A percentile compares a stretch with the other conserved stretches of the same genome.
These are phyloP conservation scores for Phylloscopus trochiloides DNA, from an alignment of 2,113 vertebrate species.

Conservation along the genomic window DNA sequence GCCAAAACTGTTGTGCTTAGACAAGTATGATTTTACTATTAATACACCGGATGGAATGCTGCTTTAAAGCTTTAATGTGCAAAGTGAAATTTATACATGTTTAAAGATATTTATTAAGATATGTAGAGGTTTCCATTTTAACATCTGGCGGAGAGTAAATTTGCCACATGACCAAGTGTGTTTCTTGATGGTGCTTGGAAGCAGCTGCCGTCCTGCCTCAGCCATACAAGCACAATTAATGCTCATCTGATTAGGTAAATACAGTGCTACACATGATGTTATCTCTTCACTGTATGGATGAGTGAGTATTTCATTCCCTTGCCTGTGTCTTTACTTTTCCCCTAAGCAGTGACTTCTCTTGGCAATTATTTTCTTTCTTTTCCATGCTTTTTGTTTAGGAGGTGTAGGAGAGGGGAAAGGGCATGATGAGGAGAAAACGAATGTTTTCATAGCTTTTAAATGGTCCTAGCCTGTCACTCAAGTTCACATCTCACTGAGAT, in stretches of 20 bases:
- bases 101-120: background rate
- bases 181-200: constrained; percentile 7
- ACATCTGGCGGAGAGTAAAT: background rate
- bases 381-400: background rate
- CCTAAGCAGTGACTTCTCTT: background rate
- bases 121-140: background rate
- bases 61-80: background rate
- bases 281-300: background rate
- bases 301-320: background rate
- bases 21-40: background rate
- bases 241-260: background rate
- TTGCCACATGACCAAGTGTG: background rate
- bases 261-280: background rate
- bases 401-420: background rate
- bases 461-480: background rate
- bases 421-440: rapidly evolving
- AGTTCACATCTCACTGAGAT: background rate
- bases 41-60: background rate
- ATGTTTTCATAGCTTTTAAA: background rate
- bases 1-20: constrained; percentile 10
- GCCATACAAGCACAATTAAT: background rate
- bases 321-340: background rate
- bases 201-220: background rate
- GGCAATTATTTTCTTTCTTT: background rate
- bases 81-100: background rate